phyloP scores from a whole-genome alignment of 64 coral and sea anemone genomes.

The Montipora capricornis region DNA sequence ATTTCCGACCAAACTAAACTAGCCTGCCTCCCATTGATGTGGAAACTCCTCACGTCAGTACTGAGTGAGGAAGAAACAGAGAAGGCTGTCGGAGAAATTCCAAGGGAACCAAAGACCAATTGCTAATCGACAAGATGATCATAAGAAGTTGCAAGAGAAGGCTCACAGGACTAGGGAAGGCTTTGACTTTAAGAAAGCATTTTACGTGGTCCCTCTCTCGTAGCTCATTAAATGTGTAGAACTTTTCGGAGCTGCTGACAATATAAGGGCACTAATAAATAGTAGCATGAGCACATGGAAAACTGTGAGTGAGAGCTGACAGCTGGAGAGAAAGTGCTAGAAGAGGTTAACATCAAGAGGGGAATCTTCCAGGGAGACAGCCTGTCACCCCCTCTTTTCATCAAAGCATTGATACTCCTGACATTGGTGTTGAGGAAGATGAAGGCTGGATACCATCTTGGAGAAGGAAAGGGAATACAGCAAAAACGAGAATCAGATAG shows the following conservation, averaged over 20 bases:
- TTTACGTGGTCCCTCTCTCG: background rate
- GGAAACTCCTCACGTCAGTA: background rate
- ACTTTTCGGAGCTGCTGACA: background rate
- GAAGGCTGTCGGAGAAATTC: too few species aligned
- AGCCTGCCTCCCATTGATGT: background rate
- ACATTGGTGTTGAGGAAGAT: background rate
- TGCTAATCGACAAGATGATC: too few species aligned
- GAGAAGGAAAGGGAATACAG: background rate
- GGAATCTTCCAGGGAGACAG: background rate
- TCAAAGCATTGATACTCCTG: background rate
- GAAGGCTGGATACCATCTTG: background rate
- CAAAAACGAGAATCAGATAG: too few species aligned
- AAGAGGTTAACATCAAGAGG: background rate
- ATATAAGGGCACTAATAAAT: background rate
- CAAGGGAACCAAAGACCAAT: too few species aligned
- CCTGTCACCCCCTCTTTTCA: background rate
- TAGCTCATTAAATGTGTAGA: background rate
- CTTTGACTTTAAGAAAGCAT: too few species aligned
- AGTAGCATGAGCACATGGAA: background rate
- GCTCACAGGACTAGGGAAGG: too few species aligned
- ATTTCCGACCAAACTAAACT: constrained; percentile 2
- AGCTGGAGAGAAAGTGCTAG: background rate
- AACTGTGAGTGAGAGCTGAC: background rate
- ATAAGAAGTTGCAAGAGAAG: too few species aligned
- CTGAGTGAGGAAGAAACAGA: background rate